These are phyloP conservation scores for Ditula angustiorana DNA, from an alignment of 2,888 invertebrate species.

Conservation along the genomic window DNA sequence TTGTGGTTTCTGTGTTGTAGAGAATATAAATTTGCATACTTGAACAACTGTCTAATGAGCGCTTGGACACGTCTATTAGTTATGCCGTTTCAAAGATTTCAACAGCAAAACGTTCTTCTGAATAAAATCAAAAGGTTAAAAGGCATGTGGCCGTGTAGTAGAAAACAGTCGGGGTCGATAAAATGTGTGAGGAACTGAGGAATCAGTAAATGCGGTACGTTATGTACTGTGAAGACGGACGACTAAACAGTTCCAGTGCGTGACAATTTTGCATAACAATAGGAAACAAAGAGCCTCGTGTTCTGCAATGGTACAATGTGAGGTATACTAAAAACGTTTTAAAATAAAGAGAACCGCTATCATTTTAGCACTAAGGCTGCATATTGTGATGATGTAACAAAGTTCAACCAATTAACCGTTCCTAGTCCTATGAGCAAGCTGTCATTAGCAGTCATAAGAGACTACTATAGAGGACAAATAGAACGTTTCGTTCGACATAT, in stretches of 20 bases:
- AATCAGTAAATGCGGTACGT: too few relatives aligned
- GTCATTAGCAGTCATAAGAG: constrained; percentile 53
- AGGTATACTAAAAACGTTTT: background rate
- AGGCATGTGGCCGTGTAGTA: too few relatives aligned
- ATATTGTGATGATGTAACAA: constrained; percentile 17
- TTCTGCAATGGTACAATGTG: constrained; percentile 42
- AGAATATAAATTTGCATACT: constrained; percentile 15
- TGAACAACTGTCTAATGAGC: background rate
- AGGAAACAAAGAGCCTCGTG: constrained; percentile 58
- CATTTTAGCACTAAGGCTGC: background rate
- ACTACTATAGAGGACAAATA: constrained; percentile 56
- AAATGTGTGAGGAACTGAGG: background rate
- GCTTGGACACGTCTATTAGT: background rate
- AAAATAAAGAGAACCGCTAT: background rate
- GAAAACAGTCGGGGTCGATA: background rate
- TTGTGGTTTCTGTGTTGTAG: constrained; percentile 52
- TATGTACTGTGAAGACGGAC: constrained; percentile 1
- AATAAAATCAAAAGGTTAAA: too few relatives aligned
- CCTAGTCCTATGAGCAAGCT: constrained; percentile 40
- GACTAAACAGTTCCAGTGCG: constrained; percentile 48
- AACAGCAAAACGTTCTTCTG: too few relatives aligned
- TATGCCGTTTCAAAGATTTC: background rate
- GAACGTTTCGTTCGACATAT: constrained; percentile 56
- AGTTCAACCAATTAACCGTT: constrained; percentile 14
- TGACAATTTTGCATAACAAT: constrained; percentile 71